Evolutionary conservation across 1,140 invertebrate species (phyloP), one percentile per base, ranked within the genome.

Genomic region (Apis laboriosa): DNA sequence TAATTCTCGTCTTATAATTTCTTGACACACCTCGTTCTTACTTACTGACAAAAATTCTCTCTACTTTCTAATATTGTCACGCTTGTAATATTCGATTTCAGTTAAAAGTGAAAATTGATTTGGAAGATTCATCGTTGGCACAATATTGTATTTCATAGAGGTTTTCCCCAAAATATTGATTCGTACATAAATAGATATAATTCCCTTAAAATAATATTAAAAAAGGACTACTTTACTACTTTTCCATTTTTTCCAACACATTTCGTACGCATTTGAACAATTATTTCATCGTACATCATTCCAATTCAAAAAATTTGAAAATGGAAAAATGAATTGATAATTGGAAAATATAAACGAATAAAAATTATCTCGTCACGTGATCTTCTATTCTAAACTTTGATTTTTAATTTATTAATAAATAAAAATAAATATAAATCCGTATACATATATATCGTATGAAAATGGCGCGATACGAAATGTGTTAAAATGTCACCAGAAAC

Each of bases 81-180:
- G 34, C 51, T n/a, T 49, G 67, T 60, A 67, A 71, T 53, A 70
- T 66, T 51, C 49, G 81, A 83, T 56, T 77, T 56, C 24, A 56
- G 73, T 55, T 78, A 74, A 64, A 63, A 64, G 77, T 76, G 67
- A 58, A 83, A 66, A 81, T 77, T 43, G 70, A 84, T 87, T 87
- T 87, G 86, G 86, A 87, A 87, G 86, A 87, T 84, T 87, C 66
- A 71, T 68, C 24, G 85, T 87, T 87, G 86, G 85, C 86, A 87
- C 86, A 87, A 77, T 87, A 84, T 83, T 78, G 60, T 56, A 53
- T 71, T 51, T 78, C 11, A 34, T 63, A 76, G 24, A 58, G 68
- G 63, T 17, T 75, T 55, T 43, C 56, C 15, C 34, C n/a, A 19
- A 61, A 68, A 76, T 53, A 66, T 51, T 64, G 2, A 34, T 49